Evolutionary conservation across 2,797 vertebrate genomes (phyloP).

Genomic region (Sebastes glaucus): DNA sequence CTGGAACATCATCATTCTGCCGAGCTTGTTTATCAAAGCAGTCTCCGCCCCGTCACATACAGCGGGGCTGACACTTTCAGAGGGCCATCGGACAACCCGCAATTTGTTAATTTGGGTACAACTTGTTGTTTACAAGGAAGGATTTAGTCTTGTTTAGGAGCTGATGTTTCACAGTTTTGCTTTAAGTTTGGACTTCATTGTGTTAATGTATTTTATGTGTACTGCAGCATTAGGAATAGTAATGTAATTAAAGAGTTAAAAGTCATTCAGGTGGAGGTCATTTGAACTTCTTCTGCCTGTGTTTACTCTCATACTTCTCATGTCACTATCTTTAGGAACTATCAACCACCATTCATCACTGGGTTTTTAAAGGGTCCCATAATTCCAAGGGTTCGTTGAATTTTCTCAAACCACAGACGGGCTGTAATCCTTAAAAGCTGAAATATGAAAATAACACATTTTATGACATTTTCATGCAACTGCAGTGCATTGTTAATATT

Average conservation of each 20-base stretch:
- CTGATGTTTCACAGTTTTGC: background rate
- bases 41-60: constrained; percentile 47
- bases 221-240: background rate
- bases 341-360: background rate
- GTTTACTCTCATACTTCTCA: background rate
- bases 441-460: constrained; percentile 38
- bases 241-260: background rate
- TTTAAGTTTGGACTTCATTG: background rate
- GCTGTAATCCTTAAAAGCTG: constrained; percentile 22
- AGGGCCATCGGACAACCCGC: constrained; percentile 23
- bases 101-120: constrained; percentile 61
- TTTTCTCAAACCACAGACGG: background rate
- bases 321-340: background rate
- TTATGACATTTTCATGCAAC: constrained; percentile 25
- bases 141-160: background rate
- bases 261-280: background rate
- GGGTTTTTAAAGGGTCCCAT: background rate
- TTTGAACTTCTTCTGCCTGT: background rate
- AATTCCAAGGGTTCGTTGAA: constrained; percentile 1
- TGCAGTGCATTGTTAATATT: constrained; percentile 32
- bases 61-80: constrained; percentile 23
- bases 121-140: constrained; percentile 3
- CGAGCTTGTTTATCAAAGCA: constrained; percentile 62
- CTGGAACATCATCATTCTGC: constrained; percentile 73
- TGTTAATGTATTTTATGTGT: background rate